These are phyloP conservation scores for Dermochelys coriacea DNA, from an alignment of 2,797 vertebrate species.

Conservation along the genomic window DNA sequence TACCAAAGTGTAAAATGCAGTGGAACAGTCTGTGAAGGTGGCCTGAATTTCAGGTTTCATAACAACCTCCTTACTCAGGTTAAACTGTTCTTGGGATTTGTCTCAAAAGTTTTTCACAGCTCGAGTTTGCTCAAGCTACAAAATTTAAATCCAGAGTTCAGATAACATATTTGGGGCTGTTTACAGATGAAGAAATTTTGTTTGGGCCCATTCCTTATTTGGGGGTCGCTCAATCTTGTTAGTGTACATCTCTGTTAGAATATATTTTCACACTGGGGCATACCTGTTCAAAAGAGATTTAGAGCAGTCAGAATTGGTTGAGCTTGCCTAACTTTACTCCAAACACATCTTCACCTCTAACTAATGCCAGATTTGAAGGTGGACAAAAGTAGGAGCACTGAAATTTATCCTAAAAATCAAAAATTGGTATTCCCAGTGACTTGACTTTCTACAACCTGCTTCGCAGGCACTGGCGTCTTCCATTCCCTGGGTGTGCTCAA, in stretches of 20 bases:
- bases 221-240: background rate
- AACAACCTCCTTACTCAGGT: background rate
- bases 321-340: background rate
- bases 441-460: background rate
- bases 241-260: background rate
- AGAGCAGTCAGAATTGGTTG: background rate
- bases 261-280: background rate
- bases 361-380: constrained; percentile 4
- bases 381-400: constrained; percentile 41
- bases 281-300: background rate
- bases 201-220: background rate
- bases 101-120: background rate
- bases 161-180: background rate
- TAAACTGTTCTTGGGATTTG: background rate
- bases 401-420: constrained; percentile 51
- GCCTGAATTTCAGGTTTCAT: background rate
- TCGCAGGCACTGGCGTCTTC: too few relatives aligned
- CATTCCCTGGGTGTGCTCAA: too few relatives aligned
- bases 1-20: background rate
- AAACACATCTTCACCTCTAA: constrained; percentile 5
- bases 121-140: background rate
- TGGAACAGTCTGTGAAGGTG: background rate
- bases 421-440: background rate
- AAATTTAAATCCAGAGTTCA: background rate
- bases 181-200: background rate